These are phyloP conservation scores for Leucopsar rothschildi DNA, from an alignment of 2,113 vertebrate genomes.

Conservation along the genomic window DNA sequence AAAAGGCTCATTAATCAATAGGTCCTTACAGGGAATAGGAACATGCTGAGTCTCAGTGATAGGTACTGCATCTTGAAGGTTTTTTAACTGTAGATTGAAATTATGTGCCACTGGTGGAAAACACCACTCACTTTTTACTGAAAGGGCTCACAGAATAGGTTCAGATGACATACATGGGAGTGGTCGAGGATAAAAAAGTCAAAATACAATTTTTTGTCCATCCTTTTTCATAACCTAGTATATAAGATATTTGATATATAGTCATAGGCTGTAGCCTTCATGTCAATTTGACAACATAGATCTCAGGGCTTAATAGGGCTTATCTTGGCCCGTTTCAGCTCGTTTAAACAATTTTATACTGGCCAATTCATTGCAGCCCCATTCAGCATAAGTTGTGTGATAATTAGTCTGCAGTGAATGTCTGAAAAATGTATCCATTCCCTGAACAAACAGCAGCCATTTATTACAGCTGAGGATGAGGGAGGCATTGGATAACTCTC, in stretches of 20 bases:
- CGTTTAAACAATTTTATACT: neutral
- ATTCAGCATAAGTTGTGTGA: neutral
- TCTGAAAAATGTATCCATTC: neutral
- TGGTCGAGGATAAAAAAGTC: neutral
- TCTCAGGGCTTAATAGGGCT: neutral
- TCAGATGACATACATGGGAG: neutral
- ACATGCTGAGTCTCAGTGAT: neutral
- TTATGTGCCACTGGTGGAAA: neutral
- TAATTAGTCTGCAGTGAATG: neutral
- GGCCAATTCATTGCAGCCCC: neutral
- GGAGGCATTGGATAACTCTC: neutral
- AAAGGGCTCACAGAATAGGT: neutral
- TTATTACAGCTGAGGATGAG: neutral
- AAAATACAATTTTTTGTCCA: neutral
- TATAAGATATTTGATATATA: neutral
- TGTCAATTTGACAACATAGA: neutral
- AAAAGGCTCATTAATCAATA: neutral
- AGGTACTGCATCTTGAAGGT: neutral
- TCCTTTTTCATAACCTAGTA: neutral
- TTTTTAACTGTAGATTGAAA: neutral
- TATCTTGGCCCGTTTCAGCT: neutral
- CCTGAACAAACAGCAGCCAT: neutral
- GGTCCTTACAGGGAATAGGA: neutral
- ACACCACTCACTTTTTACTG: neutral
- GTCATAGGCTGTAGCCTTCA: neutral